These are phyloP conservation scores for Eleutherodactylus coqui DNA, from an alignment of 2,797 vertebrate genomes.

Conservation along the genomic window DNA sequence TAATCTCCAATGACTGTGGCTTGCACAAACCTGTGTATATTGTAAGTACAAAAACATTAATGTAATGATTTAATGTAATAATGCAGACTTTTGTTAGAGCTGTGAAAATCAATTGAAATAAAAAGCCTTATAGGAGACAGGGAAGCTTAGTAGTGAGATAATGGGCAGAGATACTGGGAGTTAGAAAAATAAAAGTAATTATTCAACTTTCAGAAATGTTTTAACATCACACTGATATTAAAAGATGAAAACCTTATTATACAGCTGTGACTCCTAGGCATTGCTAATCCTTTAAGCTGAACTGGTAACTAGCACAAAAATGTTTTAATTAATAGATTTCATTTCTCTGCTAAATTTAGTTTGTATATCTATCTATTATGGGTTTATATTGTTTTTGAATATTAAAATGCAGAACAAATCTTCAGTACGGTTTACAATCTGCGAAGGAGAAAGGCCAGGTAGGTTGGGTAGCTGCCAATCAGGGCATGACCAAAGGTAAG, in stretches of 20 bases:
- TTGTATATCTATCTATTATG: conserved; percentile 2
- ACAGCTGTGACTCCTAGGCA: conserved; percentile 22
- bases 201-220: conserved; percentile 13
- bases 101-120: neutral
- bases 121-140: neutral
- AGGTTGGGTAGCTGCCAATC: neutral
- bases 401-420: conserved; percentile 16
- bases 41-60: neutral
- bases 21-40: neutral
- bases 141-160: conserved; percentile 19
- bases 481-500: neutral
- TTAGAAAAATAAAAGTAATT: conserved; percentile 30
- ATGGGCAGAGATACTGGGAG: conserved; percentile 1
- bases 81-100: neutral
- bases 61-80: conserved; percentile 15
- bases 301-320: conserved; percentile 17
- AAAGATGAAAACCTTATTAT: conserved; percentile 42
- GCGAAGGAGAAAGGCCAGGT: neutral
- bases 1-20: neutral
- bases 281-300: conserved; percentile 32
- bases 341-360: conserved; percentile 24
- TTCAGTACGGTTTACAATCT: conserved; percentile 8
- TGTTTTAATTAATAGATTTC: conserved; percentile 34
- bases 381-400: neutral
- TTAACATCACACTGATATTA: conserved; percentile 17